A percentile compares a stretch with the other conserved stretches of the same genome.
These are phyloP conservation scores for Crotalus viridis DNA, from an alignment of 2,113 vertebrate genomes.

Conservation along the genomic window DNA sequence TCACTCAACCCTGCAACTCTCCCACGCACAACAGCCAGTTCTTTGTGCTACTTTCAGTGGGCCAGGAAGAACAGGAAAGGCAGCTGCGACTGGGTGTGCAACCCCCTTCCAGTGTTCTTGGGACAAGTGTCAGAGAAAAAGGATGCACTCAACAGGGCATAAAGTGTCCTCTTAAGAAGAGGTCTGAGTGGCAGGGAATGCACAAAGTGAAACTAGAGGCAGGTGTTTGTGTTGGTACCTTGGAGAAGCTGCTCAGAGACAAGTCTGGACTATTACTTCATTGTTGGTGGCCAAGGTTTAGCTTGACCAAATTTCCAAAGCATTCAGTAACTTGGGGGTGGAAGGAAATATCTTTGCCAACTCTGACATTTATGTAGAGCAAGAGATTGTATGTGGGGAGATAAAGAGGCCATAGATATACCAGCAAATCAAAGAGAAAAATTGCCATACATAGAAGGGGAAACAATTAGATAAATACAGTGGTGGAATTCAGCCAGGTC, in stretches of 20 bases:
- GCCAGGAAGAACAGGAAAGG: background rate
- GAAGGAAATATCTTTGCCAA: background rate
- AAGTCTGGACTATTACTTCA: background rate
- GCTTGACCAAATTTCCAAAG: background rate
- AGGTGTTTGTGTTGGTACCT: background rate
- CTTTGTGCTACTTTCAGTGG: background rate
- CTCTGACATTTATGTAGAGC: background rate
- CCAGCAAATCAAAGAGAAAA: background rate
- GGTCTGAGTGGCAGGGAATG: background rate
- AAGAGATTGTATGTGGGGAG: background rate
- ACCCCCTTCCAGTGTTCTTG: background rate
- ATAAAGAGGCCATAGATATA: background rate
- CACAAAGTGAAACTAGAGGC: background rate
- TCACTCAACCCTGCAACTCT: background rate
- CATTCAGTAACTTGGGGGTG: background rate
- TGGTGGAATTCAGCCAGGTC: too few species aligned
- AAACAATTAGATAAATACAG: background rate
- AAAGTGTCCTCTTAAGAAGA: constrained; percentile 11
- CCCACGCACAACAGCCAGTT: background rate
- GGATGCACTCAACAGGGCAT: background rate
- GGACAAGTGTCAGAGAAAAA: background rate
- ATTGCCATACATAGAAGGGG: background rate
- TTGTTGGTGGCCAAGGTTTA: background rate
- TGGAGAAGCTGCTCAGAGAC: background rate
- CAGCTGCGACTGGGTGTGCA: background rate